Base-by-base conservation (phyloP, 2,888 invertebrate genomes). In the Macrosiphum euphorbiae region DNA sequence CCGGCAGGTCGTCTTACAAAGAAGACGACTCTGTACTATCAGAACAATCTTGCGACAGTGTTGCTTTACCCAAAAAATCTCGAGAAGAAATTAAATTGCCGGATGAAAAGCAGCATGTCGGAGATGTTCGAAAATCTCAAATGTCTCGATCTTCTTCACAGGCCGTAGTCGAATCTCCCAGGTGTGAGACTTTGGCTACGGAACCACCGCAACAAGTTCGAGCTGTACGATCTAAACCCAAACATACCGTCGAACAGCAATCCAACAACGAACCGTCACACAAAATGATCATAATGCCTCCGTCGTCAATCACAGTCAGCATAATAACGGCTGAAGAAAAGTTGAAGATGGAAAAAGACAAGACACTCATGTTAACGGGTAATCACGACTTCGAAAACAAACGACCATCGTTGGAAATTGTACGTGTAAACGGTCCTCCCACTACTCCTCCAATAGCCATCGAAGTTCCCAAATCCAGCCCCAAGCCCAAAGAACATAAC, bases 201-300 rank as follows among this genome's bases (percentile, higher is more conserved):
- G 96, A 96, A 94, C 96, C 96, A 92, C 94, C 96, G 41, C 94
- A 96, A 47, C 96, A 96, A 95, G 96, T 96, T 96, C 95, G 96
- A 90, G 0, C 96, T 88, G 96, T 96, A 94, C 90, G 91, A n/a
- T 58, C 94, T 7, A 94, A 93, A 94, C 44, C 88, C 24, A 95
- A 95, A 84, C 52, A 92, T 58, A 84, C 92, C 44, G 95, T 96
- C 35, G 67, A 94, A 92, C 91, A 87, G 55, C 88, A 91, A 94
- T 7, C 52, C 24, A 92, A 47, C 26, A 1, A 86, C 11, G 94
- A 94, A 67, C 0, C 61, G 50, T 47, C 58, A 13, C 94, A 85
- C 20, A 94, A 94, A 87, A 94, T 90, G 94, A 78, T 94, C 16
- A 67, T 94, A 41, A 95, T 95, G 94, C 95, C 96, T 24, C 95